A percentile compares a stretch with the other conserved stretches of the same genome.
Evolutionary conservation across 2,797 vertebrate species (phyloP).

Genomic region (Sebastiscus tertius): DNA sequence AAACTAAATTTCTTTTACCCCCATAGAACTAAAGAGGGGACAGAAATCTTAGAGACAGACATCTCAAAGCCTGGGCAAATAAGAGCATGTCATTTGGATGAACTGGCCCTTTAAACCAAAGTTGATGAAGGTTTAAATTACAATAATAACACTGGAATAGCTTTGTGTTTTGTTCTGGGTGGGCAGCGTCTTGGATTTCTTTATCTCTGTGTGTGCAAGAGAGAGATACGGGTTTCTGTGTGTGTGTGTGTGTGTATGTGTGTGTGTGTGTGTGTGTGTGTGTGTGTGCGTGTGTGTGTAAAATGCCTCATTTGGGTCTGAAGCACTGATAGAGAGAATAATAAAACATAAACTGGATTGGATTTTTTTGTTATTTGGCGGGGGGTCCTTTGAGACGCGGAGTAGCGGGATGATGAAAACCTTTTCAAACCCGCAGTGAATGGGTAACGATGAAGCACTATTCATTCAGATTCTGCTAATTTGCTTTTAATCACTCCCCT

Average conservation of each 20-base stretch:
- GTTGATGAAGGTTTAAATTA: neutral
- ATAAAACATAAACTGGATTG: slow-evolving; percentile 52
- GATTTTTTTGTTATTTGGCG: slow-evolving; percentile 17
- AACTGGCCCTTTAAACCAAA: neutral
- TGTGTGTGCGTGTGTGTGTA: neutral
- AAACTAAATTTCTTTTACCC: neutral
- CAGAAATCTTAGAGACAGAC: neutral
- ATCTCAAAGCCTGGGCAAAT: neutral
- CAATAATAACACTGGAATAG: neutral
- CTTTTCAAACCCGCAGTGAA: slow-evolving; percentile 45
- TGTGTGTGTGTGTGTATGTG: neutral
- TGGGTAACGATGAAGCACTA: slow-evolving; percentile 15
- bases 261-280: neutral
- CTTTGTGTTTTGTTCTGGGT: neutral
- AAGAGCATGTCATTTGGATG: neutral
- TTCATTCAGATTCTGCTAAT: slow-evolving; percentile 45
- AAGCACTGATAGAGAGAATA: slow-evolving; percentile 38
- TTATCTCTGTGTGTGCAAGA: neutral
- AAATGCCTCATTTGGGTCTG: slow-evolving; percentile 11
- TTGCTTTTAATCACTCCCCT: slow-evolving; percentile 58
- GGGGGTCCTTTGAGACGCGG: slow-evolving; percentile 30
- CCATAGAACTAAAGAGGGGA: no score
- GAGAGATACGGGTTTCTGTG: neutral
- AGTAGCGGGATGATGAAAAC: slow-evolving; percentile 47
- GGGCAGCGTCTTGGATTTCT: neutral